phyloP scores from a whole-genome alignment of 64 coral and sea anemone genomes.

The Stichodactyla helianthus region DNA sequence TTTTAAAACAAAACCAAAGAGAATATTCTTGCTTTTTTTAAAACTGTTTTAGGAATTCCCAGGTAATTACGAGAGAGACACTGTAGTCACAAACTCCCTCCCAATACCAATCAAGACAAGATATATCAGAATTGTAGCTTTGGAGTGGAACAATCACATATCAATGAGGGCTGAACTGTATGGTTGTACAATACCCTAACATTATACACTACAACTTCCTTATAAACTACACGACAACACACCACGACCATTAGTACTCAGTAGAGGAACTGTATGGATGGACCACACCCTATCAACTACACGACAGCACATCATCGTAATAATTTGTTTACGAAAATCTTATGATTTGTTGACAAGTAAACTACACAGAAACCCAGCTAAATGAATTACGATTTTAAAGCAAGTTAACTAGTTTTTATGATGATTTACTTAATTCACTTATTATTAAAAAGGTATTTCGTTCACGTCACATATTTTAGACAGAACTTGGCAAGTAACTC shows the following conservation, averaged over 20 bases:
- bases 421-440: no score
- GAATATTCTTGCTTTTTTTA: not conserved
- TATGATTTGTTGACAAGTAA: no score
- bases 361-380: no score
- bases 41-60: constrained; percentile 6
- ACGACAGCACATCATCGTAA: not conserved
- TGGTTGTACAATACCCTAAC: constrained; percentile 19
- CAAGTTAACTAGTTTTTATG: no score
- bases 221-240: not conserved
- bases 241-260: not conserved
- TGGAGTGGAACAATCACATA: not conserved
- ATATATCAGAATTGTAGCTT: constrained; percentile 28
- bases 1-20: no score
- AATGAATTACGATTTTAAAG: no score
- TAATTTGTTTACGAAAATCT: no score
- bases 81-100: constrained; percentile 18
- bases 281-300: not conserved
- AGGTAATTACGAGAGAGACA: constrained; percentile 29
- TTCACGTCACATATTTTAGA: no score
- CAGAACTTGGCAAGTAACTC: no score
- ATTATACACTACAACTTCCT: not conserved
- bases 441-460: no score
- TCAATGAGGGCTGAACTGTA: constrained; percentile 62
- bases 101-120: constrained; percentile 21
- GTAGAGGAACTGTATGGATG: not conserved